Conservation (phyloP, 2,888 invertebrate genomes). For the Automeris io region DNA sequence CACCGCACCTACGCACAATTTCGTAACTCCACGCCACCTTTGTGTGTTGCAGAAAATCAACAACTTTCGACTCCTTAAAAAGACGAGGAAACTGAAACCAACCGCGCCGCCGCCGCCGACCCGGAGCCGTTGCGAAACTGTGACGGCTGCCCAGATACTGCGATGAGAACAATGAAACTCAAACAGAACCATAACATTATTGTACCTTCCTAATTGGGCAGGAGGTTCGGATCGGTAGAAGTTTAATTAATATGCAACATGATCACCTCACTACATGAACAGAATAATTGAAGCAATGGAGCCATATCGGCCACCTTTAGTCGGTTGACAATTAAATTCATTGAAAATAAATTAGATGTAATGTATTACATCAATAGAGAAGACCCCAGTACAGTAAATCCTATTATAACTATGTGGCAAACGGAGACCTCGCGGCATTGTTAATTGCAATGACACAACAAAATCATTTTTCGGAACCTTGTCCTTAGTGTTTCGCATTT, state of each 20-base stretch:
- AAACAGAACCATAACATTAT: conserved; percentile 64
- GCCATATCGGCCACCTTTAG: conserved; percentile 32
- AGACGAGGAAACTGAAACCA: conserved; percentile 55
- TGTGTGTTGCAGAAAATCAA: conserved; percentile 51
- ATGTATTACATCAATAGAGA: no score
- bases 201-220: conserved; percentile 66
- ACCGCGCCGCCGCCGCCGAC: no score
- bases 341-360: neutral
- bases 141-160: conserved; percentile 57
- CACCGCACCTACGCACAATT: conserved; percentile 67
- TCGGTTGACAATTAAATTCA: neutral
- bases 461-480: no score
- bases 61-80: conserved; percentile 73
- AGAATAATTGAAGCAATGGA: conserved; percentile 70
- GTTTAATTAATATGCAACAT: conserved; percentile 66
- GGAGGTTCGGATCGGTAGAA: conserved; percentile 51
- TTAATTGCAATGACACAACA: no score
- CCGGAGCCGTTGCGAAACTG: conserved; percentile 58
- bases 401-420: no score
- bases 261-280: conserved; percentile 63
- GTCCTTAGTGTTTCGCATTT: no score
- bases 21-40: conserved; percentile 53
- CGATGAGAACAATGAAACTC: conserved; percentile 62
- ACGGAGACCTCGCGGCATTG: no score
- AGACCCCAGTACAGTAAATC: no score